phyloP scores from a whole-genome alignment of 2,888 invertebrate species.

The Bhutanitis thaidina region DNA sequence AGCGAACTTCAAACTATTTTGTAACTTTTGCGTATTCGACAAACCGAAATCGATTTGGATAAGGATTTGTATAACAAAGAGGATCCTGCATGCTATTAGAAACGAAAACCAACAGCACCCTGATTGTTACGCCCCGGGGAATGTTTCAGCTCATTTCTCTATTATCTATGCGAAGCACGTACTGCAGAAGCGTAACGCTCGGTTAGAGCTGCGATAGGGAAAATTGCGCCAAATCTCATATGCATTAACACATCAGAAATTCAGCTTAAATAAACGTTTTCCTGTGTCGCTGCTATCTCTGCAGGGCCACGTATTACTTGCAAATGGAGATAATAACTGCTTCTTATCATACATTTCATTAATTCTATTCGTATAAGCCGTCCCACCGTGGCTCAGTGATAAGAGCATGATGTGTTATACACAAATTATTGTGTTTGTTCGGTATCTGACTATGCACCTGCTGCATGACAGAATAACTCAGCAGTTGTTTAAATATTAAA shows the following conservation, averaged over 20 bases:
- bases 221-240: constrained; percentile 19
- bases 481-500: no score
- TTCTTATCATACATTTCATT: constrained; percentile 5
- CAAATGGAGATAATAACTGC: neutral
- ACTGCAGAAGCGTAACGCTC: constrained; percentile 9
- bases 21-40: neutral
- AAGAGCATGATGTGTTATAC: no score
- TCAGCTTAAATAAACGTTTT: constrained; percentile 18
- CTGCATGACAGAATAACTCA: no score
- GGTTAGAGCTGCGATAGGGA: constrained; percentile 12
- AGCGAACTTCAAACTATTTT: neutral
- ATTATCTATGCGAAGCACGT: constrained; percentile 15
- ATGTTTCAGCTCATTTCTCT: constrained; percentile 5
- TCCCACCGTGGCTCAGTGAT: neutral
- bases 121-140: constrained; percentile 7
- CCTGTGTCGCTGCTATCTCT: constrained; percentile 12
- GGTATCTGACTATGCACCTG: no score
- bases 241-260: constrained; percentile 18
- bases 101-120: constrained; percentile 12
- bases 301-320: neutral
- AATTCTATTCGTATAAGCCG: neutral
- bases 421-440: no score
- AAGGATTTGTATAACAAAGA: constrained; percentile 3
- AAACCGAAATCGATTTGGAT: constrained; percentile 4
- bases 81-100: constrained; percentile 10